Evolutionary conservation across 2,888 invertebrate genomes (phyloP).

Genomic region (Mimumesa dahlbomi): DNA sequence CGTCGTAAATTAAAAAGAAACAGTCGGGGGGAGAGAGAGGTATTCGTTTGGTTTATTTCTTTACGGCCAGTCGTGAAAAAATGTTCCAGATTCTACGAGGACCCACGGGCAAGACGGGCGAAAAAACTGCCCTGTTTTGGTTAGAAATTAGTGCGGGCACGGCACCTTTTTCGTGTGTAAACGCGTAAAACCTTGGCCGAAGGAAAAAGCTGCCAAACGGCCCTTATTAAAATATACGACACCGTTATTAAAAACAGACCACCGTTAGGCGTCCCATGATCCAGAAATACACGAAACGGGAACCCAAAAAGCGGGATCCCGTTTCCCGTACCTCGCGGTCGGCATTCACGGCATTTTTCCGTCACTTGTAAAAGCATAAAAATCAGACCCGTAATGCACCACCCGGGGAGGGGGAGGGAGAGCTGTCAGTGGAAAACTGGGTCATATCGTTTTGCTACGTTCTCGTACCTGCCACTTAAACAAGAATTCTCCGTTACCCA

Average conservation of each 20-base stretch:
- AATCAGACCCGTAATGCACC: conserved; percentile 55
- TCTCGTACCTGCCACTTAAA: conserved; percentile 29
- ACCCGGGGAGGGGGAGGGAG: too few relatives aligned
- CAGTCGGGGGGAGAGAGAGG: too few relatives aligned
- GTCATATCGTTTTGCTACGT: conserved; percentile 32
- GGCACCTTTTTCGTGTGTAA: conserved; percentile 41
- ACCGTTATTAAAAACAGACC: conserved; percentile 77
- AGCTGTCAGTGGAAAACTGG: conserved; percentile 51
- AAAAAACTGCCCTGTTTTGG: conserved; percentile 77
- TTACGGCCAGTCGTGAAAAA: conserved; percentile 64
- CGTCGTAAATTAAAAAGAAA: conserved; percentile 38
- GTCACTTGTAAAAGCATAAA: conserved; percentile 70
- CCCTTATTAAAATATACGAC: conserved; percentile 75
- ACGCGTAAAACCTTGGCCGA: conserved; percentile 55
- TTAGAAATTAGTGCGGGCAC: conserved; percentile 73
- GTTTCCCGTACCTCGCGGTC: conserved; percentile 68
- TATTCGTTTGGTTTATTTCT: conserved; percentile 68
- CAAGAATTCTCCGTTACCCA: conserved; percentile 24
- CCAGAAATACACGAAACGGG: conserved; percentile 71
- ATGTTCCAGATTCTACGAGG: conserved; percentile 64
- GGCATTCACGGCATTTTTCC: conserved; percentile 40
- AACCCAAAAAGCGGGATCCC: conserved; percentile 68
- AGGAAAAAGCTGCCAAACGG: too few relatives aligned
- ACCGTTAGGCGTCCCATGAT: conserved; percentile 65
- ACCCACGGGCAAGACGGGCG: too few relatives aligned